phyloP scores from a whole-genome alignment of 53 echinoderm and acorn worm genomes.

The Hippasteria phrygiana region DNA sequence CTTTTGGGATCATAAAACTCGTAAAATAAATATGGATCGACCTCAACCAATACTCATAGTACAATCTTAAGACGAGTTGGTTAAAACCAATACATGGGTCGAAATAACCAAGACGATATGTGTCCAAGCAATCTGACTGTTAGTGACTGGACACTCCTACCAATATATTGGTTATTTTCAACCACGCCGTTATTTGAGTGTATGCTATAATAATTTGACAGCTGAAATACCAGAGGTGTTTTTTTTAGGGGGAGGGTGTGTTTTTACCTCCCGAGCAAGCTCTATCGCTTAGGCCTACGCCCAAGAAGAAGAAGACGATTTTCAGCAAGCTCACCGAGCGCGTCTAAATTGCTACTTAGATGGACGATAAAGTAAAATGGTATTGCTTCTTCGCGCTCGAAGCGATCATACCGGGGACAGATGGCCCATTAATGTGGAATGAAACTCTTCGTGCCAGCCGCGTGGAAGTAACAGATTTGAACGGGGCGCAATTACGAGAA shows the following conservation, averaged over 20 bases:
- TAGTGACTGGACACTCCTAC: no score
- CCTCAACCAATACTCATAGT: no score
- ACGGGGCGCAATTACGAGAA: conserved; percentile 63
- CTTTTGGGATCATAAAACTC: no score
- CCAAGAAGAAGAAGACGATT: not conserved
- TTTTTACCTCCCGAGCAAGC: not conserved
- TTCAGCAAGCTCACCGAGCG: not conserved
- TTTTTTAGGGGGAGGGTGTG: no score
- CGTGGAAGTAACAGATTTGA: conserved; percentile 68
- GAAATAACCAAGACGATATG: no score
- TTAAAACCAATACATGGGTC: no score
- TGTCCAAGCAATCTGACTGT: no score
- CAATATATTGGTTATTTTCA: no score
- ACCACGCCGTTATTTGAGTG: no score
- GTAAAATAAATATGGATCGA: no score
- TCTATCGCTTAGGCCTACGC: not conserved
- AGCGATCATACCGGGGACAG: conserved; percentile 54
- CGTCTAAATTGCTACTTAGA: conserved; percentile 44
- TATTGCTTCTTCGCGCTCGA: conserved; percentile 23
- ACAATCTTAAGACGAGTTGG: no score
- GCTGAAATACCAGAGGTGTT: not conserved
- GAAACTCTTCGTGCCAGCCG: conserved; percentile 43
- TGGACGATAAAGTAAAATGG: conserved; percentile 49
- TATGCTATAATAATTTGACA: not conserved
- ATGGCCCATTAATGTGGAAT: conserved; percentile 66